These are phyloP conservation scores for Buphagus erythrorhynchus DNA, from an alignment of 2,797 vertebrate species.

Conservation along the genomic window DNA sequence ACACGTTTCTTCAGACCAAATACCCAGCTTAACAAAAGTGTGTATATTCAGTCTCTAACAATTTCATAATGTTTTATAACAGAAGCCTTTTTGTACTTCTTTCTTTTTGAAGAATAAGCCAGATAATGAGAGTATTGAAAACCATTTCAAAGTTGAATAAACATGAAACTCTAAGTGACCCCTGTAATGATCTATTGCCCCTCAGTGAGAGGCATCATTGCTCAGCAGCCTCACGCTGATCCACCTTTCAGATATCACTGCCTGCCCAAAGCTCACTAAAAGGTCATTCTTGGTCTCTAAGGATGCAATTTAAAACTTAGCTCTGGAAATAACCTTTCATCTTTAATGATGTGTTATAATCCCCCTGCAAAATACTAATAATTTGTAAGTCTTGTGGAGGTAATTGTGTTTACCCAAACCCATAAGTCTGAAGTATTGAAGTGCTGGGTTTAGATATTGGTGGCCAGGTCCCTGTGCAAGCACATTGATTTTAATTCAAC, in stretches of 20 bases:
- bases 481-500: not conserved
- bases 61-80: not conserved
- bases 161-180: not conserved
- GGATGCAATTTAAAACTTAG: not conserved
- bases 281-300: not conserved
- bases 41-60: not conserved
- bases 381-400: not conserved
- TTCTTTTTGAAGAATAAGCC: not conserved
- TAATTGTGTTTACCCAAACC: not conserved
- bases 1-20: not conserved
- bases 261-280: not conserved
- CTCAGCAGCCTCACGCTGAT: not conserved
- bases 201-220: accelerated
- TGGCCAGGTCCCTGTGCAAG: not conserved
- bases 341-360: not conserved
- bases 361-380: not conserved
- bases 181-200: not conserved
- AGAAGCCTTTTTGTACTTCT: not conserved
- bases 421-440: not conserved
- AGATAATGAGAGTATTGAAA: not conserved
- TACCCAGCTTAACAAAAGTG: not conserved
- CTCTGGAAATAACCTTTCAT: not conserved
- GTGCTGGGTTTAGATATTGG: not conserved
- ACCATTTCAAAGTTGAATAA: not conserved
- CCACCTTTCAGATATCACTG: not conserved